Evolutionary conservation across 1,140 invertebrate genomes (phyloP).

Genomic region (Drosophila funebris): DNA sequence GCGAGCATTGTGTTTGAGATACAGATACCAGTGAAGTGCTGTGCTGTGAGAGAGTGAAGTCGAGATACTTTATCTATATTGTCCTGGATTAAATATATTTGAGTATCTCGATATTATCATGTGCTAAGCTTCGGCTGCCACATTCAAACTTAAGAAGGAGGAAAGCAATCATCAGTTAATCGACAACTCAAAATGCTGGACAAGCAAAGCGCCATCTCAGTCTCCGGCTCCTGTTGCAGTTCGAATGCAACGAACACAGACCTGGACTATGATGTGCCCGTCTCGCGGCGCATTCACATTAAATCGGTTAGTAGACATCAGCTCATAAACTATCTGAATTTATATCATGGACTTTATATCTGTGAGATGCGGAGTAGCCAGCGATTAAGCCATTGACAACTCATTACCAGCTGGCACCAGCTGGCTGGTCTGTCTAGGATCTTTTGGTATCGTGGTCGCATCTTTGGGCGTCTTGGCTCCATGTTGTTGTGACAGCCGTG

Average conservation of each 20-base stretch:
- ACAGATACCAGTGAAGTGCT: constrained; percentile 47
- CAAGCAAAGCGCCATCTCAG: constrained; percentile 55
- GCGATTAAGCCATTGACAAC: constrained; percentile 62
- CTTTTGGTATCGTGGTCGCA: constrained; percentile 1
- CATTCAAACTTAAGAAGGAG: not conserved
- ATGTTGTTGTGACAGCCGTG: constrained; percentile 60
- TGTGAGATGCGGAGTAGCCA: constrained; percentile 28
- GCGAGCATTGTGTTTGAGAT: constrained; percentile 37
- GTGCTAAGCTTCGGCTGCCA: constrained; percentile 21
- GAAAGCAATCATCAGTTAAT: constrained; percentile 9
- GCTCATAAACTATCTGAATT: constrained; percentile 57
- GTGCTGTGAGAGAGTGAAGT: constrained; percentile 34
- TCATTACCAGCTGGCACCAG: constrained; percentile 29
- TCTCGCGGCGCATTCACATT: constrained; percentile 70
- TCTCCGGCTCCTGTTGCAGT: constrained; percentile 70
- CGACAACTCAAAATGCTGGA: constrained; percentile 64
- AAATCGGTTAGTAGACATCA: constrained; percentile 72
- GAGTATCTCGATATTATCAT: constrained; percentile 58
- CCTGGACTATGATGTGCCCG: constrained; percentile 78
- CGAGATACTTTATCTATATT: constrained; percentile 82
- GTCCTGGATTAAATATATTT: constrained; percentile 83
- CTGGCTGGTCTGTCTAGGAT: constrained; percentile 15
- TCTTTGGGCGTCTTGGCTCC: constrained; percentile 12
- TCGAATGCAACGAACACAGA: constrained; percentile 66
- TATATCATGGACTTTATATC: constrained; percentile 17